These are phyloP conservation scores for Numida meleagris DNA, from an alignment of 2,113 vertebrate genomes.

Conservation along the genomic window DNA sequence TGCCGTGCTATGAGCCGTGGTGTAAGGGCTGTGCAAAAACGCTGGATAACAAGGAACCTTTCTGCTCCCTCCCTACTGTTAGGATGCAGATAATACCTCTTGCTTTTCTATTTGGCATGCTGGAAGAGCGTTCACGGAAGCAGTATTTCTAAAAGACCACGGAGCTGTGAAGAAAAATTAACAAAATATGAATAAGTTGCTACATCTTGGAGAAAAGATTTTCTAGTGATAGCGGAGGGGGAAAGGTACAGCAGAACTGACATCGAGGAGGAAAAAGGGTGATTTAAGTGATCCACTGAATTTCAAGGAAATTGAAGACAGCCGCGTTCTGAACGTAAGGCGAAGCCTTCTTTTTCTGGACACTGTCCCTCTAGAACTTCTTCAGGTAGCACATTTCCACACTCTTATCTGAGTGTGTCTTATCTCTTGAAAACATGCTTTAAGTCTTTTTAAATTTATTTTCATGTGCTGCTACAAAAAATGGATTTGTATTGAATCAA, in stretches of 20 bases:
- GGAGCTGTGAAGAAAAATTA: not conserved
- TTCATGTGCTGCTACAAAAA: not conserved
- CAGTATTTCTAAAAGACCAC: not conserved
- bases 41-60: not conserved
- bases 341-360: not conserved
- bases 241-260: not conserved
- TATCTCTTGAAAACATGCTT: not conserved
- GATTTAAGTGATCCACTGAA: not conserved
- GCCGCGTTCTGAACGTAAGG: not conserved
- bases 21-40: not conserved
- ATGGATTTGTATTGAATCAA: not conserved
- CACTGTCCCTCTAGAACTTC: not conserved
- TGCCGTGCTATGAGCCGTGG: not conserved
- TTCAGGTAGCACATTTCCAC: not conserved
- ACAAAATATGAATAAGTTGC: not conserved
- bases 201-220: not conserved
- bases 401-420: not conserved
- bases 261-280: not conserved
- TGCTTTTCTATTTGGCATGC: not conserved
- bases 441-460: not conserved
- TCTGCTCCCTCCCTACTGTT: not conserved
- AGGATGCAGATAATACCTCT: not conserved
- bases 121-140: not conserved
- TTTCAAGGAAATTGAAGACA: not conserved
- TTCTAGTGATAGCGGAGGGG: not conserved